Percentiles rank a stretch among this genome's conserved stretches.
Conservation (phyloP, 2,113 vertebrate genomes). For the Oreochromis tanganicae region DNA sequence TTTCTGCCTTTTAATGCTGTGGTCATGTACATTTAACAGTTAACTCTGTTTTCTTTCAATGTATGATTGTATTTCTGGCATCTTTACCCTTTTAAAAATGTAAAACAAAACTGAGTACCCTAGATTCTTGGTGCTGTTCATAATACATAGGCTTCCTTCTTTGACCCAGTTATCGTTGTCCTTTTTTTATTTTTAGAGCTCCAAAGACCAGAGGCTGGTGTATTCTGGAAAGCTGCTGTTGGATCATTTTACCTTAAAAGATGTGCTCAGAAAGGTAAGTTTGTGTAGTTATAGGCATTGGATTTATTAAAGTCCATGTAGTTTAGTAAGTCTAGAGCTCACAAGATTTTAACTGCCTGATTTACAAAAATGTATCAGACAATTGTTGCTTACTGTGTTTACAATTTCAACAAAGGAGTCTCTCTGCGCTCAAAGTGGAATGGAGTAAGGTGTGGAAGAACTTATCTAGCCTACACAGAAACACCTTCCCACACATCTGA, state of each 20-base stretch:
- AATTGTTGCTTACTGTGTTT: background rate
- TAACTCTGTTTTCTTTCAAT: background rate
- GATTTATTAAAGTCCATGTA: background rate
- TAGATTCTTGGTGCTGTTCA: background rate
- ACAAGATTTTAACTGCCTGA: background rate
- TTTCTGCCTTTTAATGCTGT: background rate
- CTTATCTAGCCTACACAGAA: background rate
- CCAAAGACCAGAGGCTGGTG: slow-evolving; percentile 94
- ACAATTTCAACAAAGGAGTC: background rate
- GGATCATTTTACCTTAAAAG: slow-evolving; percentile 91
- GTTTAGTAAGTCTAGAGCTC: background rate
- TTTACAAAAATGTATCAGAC: background rate
- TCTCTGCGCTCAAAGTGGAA: background rate
- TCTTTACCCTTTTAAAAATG: background rate
- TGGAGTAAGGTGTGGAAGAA: background rate
- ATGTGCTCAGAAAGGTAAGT: slow-evolving; percentile 92
- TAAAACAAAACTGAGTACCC: background rate
- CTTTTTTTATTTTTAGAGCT: slow-evolving; percentile 74
- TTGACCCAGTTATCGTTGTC: background rate
- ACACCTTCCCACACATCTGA: background rate
- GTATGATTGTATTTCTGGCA: background rate
- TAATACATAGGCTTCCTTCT: background rate
- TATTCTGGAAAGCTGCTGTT: slow-evolving; percentile 94
- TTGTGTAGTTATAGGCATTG: background rate
- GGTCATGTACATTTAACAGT: background rate